phyloP scores from a whole-genome alignment of 2,797 vertebrate species.

The Gambusia yucatana region DNA sequence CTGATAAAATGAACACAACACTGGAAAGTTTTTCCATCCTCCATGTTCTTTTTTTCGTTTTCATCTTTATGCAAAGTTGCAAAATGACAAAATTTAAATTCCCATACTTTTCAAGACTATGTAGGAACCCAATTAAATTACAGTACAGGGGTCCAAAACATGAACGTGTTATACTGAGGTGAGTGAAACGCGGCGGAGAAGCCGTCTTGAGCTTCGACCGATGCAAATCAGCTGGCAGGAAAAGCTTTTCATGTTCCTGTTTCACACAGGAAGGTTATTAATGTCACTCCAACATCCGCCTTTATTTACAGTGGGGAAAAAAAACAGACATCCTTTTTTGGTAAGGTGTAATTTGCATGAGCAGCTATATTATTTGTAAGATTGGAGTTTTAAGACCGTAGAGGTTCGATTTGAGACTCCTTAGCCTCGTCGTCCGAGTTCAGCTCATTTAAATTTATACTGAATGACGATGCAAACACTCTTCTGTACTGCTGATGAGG shows the following conservation, averaged over 20 bases:
- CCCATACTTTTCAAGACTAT: neutral
- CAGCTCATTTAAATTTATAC: neutral
- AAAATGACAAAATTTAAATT: too few relatives aligned
- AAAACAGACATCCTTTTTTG: neutral
- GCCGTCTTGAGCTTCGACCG: neutral
- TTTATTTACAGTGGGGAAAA: neutral
- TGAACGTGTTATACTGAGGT: neutral
- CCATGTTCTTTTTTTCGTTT: too few relatives aligned
- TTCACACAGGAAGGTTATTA: neutral
- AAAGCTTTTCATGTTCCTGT: neutral
- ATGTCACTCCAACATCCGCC: neutral
- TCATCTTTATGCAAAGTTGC: too few relatives aligned
- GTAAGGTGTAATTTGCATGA: neutral
- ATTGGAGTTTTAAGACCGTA: neutral
- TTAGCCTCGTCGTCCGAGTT: neutral
- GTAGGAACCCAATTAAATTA: neutral
- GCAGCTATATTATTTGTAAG: neutral
- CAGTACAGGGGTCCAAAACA: neutral
- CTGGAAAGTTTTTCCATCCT: neutral
- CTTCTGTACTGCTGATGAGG: neutral
- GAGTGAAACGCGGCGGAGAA: neutral
- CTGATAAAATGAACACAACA: neutral
- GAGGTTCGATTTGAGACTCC: neutral
- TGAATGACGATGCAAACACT: neutral
- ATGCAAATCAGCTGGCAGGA: neutral